These are phyloP conservation scores for Drosophila cyrtoloma DNA, from an alignment of 2,888 invertebrate genomes.

Conservation along the genomic window DNA sequence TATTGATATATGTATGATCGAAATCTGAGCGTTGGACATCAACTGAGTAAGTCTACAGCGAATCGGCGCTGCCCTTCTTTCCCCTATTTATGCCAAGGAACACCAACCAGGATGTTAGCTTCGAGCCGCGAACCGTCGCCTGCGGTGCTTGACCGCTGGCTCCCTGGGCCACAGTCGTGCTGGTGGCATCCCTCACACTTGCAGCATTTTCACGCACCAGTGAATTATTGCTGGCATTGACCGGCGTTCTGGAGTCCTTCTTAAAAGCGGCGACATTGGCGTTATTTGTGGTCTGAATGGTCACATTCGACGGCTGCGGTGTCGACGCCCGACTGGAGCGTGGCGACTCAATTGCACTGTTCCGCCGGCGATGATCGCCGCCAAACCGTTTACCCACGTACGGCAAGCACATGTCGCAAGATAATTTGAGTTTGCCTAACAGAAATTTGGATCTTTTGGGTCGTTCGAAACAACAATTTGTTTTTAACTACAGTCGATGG, in stretches of 20 bases:
- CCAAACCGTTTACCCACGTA: slow-evolving; percentile 55
- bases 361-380: slow-evolving; percentile 24
- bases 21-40: slow-evolving; percentile 25
- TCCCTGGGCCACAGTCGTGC: neutral
- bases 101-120: slow-evolving; percentile 50
- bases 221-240: neutral
- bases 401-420: slow-evolving; percentile 57
- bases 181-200: neutral
- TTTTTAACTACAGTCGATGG: neutral
- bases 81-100: slow-evolving; percentile 48
- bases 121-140: neutral
- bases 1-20: slow-evolving; percentile 3
- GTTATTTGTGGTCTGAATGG: slow-evolving; percentile 13
- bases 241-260: neutral
- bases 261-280: neutral
- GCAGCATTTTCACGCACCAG: neutral
- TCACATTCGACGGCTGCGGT: slow-evolving; percentile 45
- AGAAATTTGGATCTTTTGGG: neutral
- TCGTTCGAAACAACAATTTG: neutral
- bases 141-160: neutral
- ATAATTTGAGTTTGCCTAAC: slow-evolving; percentile 15
- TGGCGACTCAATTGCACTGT: slow-evolving; percentile 21
- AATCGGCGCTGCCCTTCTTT: slow-evolving; percentile 43
- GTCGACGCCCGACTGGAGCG: slow-evolving; percentile 45
- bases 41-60: slow-evolving; percentile 28